Base-by-base conservation (phyloP, 2,113 vertebrate species). In the Oriolus oriolus region DNA sequence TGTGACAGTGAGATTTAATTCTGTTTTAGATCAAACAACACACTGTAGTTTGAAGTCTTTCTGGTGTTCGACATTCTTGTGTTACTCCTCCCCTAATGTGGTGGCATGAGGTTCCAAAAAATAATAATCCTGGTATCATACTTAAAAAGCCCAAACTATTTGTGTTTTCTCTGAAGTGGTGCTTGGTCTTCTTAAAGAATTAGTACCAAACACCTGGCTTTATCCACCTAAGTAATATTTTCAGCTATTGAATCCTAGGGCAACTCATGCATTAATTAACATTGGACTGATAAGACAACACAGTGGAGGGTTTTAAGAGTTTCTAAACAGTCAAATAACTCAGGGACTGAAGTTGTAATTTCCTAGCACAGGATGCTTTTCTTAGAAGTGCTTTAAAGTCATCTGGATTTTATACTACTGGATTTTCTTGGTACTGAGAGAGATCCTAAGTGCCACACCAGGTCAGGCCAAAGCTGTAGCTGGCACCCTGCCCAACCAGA, bases 21-120 rank as follows among this genome's bases (percentile, higher is more conserved):
- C 74, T 92, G 35, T 77, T 93, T 86, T 74, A 70, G 86, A 84
- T 96, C 80, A 95, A 95, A 88, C 28, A 53, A 3, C 35, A 44
- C 12, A 2, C 28, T 80, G n/a, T 39, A 89, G 68, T 64, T 87
- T 70, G 59, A 74, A 81, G 73, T 50, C 42, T 59, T 86, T 30
- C n/a, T 93, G 66, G 23, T 90, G 59, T 66, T 92, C 42, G 77
- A 28, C 42, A 15, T 82, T 87, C 35, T 45, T 78, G 23, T 66
- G 35, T 39, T 84, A 10, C 7, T 87, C 39, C 9, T 75, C 28
- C 37, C 45, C 13, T 26, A 20, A 0, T 64, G 52, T 42, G 57
- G 74, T 77, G 47, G 28, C 7, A 4, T 33, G 49, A 53, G 22
- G 26, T 65, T 94, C 42, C 19, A 57, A 61, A 84, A 57, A 30